Percentiles rank a stretch among this genome's conserved stretches.
phyloP scores from a whole-genome alignment of 2,797 vertebrate species.

The Oreortyx pictus region DNA sequence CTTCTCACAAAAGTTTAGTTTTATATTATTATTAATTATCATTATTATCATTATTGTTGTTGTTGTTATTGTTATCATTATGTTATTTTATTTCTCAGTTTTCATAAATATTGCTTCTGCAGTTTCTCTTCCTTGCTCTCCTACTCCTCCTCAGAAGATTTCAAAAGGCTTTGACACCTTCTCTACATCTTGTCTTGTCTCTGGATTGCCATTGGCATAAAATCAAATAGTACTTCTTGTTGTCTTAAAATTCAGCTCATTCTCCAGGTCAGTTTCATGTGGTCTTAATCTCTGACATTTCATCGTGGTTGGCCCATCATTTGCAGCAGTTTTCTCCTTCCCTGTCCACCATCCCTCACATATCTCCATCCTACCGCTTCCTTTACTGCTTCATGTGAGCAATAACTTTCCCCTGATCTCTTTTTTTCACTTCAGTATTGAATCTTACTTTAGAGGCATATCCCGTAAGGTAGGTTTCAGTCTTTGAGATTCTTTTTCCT shows the following conservation, averaged over 20 bases:
- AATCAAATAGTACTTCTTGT: neutral
- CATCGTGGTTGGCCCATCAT: neutral
- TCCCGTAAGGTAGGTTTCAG: neutral
- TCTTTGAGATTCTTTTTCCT: neutral
- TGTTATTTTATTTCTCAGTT: neutral
- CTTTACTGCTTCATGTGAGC: neutral
- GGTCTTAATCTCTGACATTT: fast-evolving
- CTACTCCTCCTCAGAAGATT: neutral
- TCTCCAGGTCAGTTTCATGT: neutral
- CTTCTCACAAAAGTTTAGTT: neutral
- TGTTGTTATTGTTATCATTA: no score
- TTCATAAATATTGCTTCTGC: neutral
- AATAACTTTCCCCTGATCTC: neutral
- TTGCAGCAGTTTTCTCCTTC: neutral
- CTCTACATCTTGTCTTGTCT: neutral
- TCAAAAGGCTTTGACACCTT: neutral
- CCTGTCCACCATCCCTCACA: neutral
- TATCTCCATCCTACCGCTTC: neutral
- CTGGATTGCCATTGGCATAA: neutral
- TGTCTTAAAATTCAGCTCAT: neutral
- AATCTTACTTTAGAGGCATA: neutral
- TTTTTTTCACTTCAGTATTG: neutral
- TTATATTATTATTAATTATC: neutral
- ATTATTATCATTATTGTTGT: no score
- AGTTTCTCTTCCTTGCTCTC: neutral